Evolutionary conservation across 2,797 vertebrate genomes (phyloP).

Genomic region (Pseudochromis fuscus): DNA sequence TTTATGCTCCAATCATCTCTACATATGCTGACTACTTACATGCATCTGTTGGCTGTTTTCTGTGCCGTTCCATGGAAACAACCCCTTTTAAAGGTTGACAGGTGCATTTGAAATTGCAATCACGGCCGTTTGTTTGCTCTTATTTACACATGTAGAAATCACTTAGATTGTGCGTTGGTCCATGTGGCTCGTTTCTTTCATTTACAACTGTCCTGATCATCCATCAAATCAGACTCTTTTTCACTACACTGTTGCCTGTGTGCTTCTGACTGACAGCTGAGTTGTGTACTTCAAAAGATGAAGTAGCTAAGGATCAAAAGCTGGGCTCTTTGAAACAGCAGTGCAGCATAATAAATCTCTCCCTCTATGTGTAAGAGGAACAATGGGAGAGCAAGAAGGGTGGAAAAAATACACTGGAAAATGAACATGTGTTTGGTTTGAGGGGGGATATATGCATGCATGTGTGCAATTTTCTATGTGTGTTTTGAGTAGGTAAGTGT

Average conservation of each 20-base stretch:
- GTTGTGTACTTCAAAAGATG: conserved; percentile 51
- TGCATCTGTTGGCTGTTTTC: conserved; percentile 48
- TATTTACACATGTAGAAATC: conserved; percentile 48
- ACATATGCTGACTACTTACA: conserved; percentile 40
- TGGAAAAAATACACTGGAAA: conserved; percentile 8
- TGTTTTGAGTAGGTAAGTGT: conserved; percentile 16
- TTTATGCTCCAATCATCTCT: conserved; percentile 23
- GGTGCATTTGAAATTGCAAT: conserved; percentile 58
- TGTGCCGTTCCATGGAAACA: conserved; percentile 35
- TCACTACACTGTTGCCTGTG: conserved; percentile 20
- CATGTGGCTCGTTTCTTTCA: conserved; percentile 21
- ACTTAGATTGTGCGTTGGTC: conserved; percentile 28
- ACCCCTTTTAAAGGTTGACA: conserved; percentile 62
- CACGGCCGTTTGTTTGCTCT: conserved; percentile 48
- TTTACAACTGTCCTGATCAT: conserved; percentile 41
- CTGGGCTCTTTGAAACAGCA: conserved; percentile 39
- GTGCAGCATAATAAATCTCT: conserved; percentile 27
- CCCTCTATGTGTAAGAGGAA: conserved; percentile 26
- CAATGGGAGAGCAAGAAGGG: conserved; percentile 14
- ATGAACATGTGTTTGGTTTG: conserved; percentile 28
- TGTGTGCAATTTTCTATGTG: background rate
- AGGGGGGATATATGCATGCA: background rate
- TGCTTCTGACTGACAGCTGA: conserved; percentile 39
- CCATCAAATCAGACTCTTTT: conserved; percentile 41
- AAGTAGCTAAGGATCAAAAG: conserved; percentile 54